Evolutionary conservation across 2,113 vertebrate genomes (phyloP).

Genomic region (Pelusios castaneus): DNA sequence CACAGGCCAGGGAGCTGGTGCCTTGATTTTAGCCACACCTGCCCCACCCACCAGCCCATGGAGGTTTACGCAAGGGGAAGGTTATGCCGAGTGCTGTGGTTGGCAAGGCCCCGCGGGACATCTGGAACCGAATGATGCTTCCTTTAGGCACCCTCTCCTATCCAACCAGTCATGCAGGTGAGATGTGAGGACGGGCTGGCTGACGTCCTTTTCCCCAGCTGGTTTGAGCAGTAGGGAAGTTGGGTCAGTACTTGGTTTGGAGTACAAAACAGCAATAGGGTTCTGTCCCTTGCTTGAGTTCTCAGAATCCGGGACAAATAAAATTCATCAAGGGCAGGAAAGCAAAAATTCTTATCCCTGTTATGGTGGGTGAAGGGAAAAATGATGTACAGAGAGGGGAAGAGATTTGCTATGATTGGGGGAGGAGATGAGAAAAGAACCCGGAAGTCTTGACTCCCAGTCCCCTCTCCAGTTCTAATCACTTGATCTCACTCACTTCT

Average conservation of each 20-base stretch:
- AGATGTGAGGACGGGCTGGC: neutral
- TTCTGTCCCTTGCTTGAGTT: neutral
- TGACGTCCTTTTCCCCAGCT: neutral
- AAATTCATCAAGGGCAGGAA: neutral
- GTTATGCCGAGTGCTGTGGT: neutral
- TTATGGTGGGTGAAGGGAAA: neutral
- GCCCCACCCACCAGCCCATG: neutral
- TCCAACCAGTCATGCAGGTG: neutral
- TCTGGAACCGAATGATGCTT: neutral
- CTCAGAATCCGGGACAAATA: neutral
- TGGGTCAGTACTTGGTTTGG: neutral
- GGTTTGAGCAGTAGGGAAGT: neutral
- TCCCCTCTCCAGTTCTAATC: neutral
- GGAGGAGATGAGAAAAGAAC: neutral
- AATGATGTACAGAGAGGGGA: neutral
- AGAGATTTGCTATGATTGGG: no score
- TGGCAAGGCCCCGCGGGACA: neutral
- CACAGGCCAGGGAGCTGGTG: neutral
- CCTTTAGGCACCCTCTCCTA: neutral
- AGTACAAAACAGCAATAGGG: neutral
- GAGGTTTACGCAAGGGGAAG: neutral
- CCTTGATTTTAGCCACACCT: neutral
- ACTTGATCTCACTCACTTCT: no score
- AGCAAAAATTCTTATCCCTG: neutral
- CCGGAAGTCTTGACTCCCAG: neutral